Base-by-base conservation (phyloP, 2,888 invertebrate genomes). In the Harpalus rubripes region DNA sequence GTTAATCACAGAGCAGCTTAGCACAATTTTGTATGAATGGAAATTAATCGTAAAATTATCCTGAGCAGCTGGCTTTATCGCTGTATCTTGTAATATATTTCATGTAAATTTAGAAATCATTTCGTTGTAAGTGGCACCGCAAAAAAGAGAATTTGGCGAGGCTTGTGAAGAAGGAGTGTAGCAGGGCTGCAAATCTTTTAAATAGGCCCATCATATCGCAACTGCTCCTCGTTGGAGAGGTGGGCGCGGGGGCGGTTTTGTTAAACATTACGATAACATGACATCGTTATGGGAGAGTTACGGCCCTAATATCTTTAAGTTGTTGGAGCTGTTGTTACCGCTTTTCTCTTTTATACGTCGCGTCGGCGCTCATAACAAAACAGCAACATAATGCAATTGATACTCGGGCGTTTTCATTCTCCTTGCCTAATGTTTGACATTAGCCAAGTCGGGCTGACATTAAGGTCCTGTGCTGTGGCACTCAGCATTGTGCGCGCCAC, bases 171-270 rank as follows among this genome's bases (percentile, higher is more conserved):
- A 61, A 78, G 78, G 16, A 78, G 63, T 44, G 78, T 80, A 80
- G 58, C 72, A 56, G 18, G 63, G 52, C 61, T 89, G 89, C 89
- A 89, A 90, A 89, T 89, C 89, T 89, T 89, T 88, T 88, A 89
- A 90, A 89, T 89, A 89, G 89, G 88, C 84, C 78, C 78, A 78
- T 84, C 78, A 65, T 84, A 78, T 84, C 78, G 65, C 78, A 84
- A 78, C 59, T 68, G 72, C 44, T 72, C 68, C 68, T 68, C 26
- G 39, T 15, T 63, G 82, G 18, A 12, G 74, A 8, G 32, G 76
- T 39, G 82, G 72, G 58, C 22, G 74, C 12, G 56, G 58, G 12
- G 39, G 68, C 68, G 68, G 63, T 84, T 84, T 84, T 84, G 84
- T 84, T 84, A 84, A 84, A 84, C 84, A 84, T 84, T 84, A 84